Evolutionary conservation across 2,888 invertebrate genomes (phyloP), one percentile per base, ranked within the genome.

Genomic region (Ametastegia equiseti): DNA sequence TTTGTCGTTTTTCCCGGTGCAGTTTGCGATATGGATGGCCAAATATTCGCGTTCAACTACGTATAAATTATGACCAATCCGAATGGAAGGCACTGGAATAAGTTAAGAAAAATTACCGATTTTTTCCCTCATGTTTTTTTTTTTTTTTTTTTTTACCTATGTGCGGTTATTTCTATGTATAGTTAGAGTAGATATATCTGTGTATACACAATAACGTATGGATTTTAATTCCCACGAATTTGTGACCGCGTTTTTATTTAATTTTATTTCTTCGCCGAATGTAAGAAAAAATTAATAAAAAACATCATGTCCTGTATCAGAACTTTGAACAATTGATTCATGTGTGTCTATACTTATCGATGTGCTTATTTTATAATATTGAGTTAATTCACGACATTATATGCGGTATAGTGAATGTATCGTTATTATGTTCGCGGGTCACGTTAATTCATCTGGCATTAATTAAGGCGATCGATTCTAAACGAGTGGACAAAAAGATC

Each of bases 41-140:
- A 60, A 30, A 27, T 30, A 60, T 60, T 60, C 60, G 13, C 60
- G 60, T 60, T 30, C 36, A 39, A 39, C 67, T 36, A n/a, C n/a
- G n/a, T n/a, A 30, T 30, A 67, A 39, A n/a, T 27, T 39, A 45
- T 23, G 47, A 47, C 71, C 71, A 71, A 71, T 47, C 45, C 47
- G 30, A 45, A 71, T 47, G 71, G 15, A 71, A 71, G 71, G 71
- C 71, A 71, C 71, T 71, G 71, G 71, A 71, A 27, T 60, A 60
- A 71, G 30, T 71, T 47, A 7, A 2, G 47, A 47, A 11, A 47
- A 71, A 47, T 30, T 71, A 47, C 47, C 36, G 47, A n/a, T 71
- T 71, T 13, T 71, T 27, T 27, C 11, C 23, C 15, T 45, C 6
- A 47, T n/a, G 9, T 36, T 36, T 19, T 39, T 67, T 19, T 39